These are phyloP conservation scores for Sarcoramphus papa DNA, from an alignment of 2,797 vertebrate species.

Conservation along the genomic window DNA sequence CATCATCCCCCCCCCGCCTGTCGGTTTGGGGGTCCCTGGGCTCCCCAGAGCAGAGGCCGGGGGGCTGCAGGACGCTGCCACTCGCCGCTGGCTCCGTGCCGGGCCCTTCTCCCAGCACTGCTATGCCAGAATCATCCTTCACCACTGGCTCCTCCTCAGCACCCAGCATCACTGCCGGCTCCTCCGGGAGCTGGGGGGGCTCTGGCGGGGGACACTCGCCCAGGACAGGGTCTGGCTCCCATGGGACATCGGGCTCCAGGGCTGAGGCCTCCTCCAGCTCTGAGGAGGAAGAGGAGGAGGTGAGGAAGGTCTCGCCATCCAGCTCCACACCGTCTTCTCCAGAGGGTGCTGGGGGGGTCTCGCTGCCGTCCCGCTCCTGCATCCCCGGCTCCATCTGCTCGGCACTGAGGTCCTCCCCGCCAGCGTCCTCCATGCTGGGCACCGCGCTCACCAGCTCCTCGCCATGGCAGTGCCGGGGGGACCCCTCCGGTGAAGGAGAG, in stretches of 20 bases:
- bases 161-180: rapidly evolving
- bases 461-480: rapidly evolving
- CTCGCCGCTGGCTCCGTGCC: rapidly evolving
- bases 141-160: rapidly evolving
- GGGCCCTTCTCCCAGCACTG: rapidly evolving
- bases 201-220: rapidly evolving
- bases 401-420: rapidly evolving
- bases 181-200: background rate
- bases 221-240: rapidly evolving
- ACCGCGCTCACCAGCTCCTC: background rate
- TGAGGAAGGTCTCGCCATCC: background rate
- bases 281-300: slow-evolving; percentile 31
- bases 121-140: background rate
- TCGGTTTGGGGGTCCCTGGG: background rate
- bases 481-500: background rate
- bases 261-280: background rate
- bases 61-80: rapidly evolving
- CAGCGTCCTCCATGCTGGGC: rapidly evolving
- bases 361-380: background rate
- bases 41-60: rapidly evolving
- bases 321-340: background rate
- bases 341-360: background rate
- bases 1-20: rapidly evolving
- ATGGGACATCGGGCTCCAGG: background rate
- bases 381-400: background rate